Conservation (phyloP, 2,113 vertebrate species). For the Camelus bactrianus region DNA sequence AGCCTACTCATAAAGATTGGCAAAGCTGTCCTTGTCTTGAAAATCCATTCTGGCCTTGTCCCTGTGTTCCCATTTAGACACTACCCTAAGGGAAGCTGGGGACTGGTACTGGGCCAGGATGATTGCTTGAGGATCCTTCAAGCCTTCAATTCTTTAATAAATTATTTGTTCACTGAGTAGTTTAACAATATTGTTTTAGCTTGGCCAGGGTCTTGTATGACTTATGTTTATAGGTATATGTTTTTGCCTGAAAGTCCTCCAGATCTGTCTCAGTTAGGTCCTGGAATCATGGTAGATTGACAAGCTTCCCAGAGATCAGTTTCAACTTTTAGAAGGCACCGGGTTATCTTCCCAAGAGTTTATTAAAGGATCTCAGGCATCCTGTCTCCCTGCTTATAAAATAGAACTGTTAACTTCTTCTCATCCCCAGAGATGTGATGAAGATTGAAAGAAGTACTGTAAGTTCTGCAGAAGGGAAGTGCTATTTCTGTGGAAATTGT, state of each 20-base stretch:
- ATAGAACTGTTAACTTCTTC: conserved; percentile 48
- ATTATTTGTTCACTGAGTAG: conserved; percentile 23
- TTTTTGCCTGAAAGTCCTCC: background rate
- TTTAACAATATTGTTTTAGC: conserved; percentile 26
- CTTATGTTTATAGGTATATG: background rate
- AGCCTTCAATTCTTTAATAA: conserved; percentile 11
- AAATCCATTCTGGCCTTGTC: background rate
- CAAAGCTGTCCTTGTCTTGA: background rate
- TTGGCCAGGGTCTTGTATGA: background rate
- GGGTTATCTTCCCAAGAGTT: conserved; percentile 54
- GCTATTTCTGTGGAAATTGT: conserved; percentile 57
- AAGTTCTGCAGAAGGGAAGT: conserved; percentile 51
- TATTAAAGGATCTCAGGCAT: conserved; percentile 18
- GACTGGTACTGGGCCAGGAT: background rate
- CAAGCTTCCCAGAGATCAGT: background rate
- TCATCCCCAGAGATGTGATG: conserved; percentile 28
- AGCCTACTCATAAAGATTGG: background rate
- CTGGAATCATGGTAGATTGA: background rate
- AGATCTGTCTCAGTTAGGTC: background rate
- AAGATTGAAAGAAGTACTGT: conserved; percentile 29
- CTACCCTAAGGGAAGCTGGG: background rate
- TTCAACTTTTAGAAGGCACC: background rate
- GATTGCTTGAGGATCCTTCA: background rate
- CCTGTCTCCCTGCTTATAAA: conserved; percentile 32
- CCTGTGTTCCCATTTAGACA: background rate